Percentiles rank a stretch among this genome's conserved stretches.
These are phyloP conservation scores for Tor tambroides DNA, from an alignment of 2,113 vertebrate species.

Conservation along the genomic window DNA sequence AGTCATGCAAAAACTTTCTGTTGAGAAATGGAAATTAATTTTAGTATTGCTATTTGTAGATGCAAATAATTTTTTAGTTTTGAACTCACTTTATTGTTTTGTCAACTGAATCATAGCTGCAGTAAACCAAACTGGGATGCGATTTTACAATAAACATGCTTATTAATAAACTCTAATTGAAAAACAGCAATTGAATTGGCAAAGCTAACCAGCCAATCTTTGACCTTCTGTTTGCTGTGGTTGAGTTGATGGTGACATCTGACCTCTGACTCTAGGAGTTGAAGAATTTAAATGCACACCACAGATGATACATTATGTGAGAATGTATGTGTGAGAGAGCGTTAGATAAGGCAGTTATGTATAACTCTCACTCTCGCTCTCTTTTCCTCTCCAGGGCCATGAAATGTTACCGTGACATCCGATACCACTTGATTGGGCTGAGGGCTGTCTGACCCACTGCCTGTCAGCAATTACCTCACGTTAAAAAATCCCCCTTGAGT, in stretches of 20 bases:
- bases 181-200: conserved; percentile 4
- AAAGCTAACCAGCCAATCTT: background rate
- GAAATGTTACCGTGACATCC: conserved; percentile 67
- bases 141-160: background rate
- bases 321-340: conserved; percentile 22
- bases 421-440: conserved; percentile 66
- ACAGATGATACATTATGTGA: conserved; percentile 19
- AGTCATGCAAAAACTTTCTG: background rate
- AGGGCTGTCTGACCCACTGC: conserved; percentile 65
- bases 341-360: conserved; percentile 25
- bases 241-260: conserved; percentile 7
- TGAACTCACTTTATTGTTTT: background rate
- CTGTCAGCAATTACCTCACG: conserved; percentile 72
- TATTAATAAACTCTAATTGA: conserved; percentile 3
- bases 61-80: background rate
- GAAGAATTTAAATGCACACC: conserved; percentile 11
- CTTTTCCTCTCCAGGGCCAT: conserved; percentile 54
- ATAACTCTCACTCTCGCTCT: conserved; percentile 36
- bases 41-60: background rate
- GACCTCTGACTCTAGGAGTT: background rate
- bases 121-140: background rate
- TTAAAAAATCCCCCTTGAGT: conserved; percentile 61
- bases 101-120: background rate
- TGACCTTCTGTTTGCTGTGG: background rate
- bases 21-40: background rate